Percentiles rank a stretch among this genome's conserved stretches.
phyloP scores from a whole-genome alignment of 2,113 vertebrate species.

The Chiloscyllium plagiosum region DNA sequence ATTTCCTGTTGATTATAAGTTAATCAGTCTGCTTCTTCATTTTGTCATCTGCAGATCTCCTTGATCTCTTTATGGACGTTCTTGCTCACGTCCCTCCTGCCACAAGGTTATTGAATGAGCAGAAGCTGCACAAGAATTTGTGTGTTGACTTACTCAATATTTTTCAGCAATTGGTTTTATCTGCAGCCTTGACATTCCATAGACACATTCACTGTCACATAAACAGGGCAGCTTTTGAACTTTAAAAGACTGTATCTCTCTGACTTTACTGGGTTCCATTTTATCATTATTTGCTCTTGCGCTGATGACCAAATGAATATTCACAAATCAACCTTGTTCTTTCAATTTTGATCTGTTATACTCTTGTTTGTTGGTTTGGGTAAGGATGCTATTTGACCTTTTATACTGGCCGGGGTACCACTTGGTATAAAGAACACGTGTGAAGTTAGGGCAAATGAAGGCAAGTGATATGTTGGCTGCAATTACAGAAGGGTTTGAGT shows the following conservation, averaged over 20 bases:
- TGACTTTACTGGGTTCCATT: background rate
- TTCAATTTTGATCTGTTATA: background rate
- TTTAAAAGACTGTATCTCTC: background rate
- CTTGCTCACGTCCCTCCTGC: background rate
- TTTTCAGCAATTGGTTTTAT: background rate
- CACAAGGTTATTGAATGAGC: background rate
- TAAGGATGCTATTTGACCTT: background rate
- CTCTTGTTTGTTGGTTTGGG: background rate
- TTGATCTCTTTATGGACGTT: background rate
- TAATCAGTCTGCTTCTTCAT: background rate
- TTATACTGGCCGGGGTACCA: background rate
- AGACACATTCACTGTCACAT: background rate
- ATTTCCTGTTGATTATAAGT: constrained; percentile 17
- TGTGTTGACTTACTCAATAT: background rate
- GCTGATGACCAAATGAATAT: background rate
- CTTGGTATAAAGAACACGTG: background rate
- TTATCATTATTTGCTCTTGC: background rate
- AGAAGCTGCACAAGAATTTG: background rate
- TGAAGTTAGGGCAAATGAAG: background rate
- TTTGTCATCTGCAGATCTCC: background rate
- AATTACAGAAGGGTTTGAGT: too few relatives aligned
- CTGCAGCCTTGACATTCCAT: background rate
- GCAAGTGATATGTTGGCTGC: too few relatives aligned
- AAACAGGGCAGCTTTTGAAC: background rate
- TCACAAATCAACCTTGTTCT: background rate